These are phyloP conservation scores for Megalurothrips usitatus DNA, from an alignment of 2,888 invertebrate species.

Conservation along the genomic window DNA sequence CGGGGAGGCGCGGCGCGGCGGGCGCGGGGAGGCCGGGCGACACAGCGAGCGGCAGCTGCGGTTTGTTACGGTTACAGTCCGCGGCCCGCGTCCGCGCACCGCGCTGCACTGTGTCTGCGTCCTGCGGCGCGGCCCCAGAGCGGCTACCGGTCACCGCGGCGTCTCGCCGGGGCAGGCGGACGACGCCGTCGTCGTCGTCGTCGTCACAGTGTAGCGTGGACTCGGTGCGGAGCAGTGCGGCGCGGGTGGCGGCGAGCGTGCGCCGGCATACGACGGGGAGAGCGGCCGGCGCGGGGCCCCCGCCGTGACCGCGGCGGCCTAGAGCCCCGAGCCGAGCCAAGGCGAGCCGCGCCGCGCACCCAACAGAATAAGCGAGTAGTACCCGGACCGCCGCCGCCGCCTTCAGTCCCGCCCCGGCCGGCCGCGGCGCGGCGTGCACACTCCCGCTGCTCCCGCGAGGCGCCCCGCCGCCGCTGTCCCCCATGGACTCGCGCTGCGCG, in stretches of 20 bases:
- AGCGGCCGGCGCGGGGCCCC: neutral
- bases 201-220: no score
- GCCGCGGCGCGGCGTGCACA: neutral
- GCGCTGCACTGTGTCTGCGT: neutral
- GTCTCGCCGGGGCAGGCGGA: no score
- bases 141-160: neutral
- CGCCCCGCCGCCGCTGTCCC: neutral
- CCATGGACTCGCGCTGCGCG: neutral
- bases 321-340: neutral
- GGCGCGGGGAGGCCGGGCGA: neutral
- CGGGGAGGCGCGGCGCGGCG: neutral
- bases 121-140: neutral
- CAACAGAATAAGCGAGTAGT: no score
- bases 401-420: no score
- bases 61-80: neutral
- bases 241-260: neutral
- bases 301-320: neutral
- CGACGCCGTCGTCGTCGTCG: neutral
- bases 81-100: slow-evolving; percentile 3
- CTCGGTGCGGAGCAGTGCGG: neutral
- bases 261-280: neutral
- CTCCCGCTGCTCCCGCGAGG: neutral
- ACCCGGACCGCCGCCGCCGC: neutral
- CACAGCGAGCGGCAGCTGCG: neutral
- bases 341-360: neutral